Evolutionary conservation across 2,888 invertebrate genomes (phyloP).

Genomic region (Acleris emargana): DNA sequence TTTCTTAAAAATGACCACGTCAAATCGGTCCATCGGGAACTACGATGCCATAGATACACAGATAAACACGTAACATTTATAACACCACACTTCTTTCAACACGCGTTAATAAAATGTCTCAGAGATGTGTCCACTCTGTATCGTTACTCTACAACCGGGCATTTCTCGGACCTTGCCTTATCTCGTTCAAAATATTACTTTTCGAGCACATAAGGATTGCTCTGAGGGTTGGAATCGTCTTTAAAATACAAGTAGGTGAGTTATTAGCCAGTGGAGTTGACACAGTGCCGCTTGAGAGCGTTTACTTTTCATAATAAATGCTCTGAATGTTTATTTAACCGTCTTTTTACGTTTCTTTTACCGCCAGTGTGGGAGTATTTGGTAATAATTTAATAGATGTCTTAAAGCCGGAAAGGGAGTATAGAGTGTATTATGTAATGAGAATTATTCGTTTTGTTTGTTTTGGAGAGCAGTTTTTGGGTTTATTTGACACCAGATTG

Average conservation of each 20-base stretch:
- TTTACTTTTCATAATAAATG: conserved; percentile 22
- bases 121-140: conserved; percentile 7
- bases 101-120: too few relatives aligned
- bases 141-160: conserved; percentile 47
- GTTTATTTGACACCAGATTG: too few relatives aligned
- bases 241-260: conserved; percentile 32
- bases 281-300: conserved; percentile 23
- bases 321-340: not conserved
- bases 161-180: conserved; percentile 51
- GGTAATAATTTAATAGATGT: not conserved
- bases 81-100: too few relatives aligned
- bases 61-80: too few relatives aligned
- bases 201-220: conserved; percentile 46
- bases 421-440: too few relatives aligned
- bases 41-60: too few relatives aligned
- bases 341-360: conserved; percentile 2
- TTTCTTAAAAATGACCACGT: too few relatives aligned
- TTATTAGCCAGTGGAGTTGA: conserved; percentile 31
- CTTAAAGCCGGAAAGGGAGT: not conserved
- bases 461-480: too few relatives aligned
- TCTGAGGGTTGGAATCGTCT: conserved; percentile 35
- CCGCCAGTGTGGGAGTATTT: conserved; percentile 6
- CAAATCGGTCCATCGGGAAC: too few relatives aligned
- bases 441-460: too few relatives aligned
- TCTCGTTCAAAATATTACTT: conserved; percentile 52